These are phyloP conservation scores for Salvator merianae DNA, from an alignment of 2,113 vertebrate genomes.

Conservation along the genomic window DNA sequence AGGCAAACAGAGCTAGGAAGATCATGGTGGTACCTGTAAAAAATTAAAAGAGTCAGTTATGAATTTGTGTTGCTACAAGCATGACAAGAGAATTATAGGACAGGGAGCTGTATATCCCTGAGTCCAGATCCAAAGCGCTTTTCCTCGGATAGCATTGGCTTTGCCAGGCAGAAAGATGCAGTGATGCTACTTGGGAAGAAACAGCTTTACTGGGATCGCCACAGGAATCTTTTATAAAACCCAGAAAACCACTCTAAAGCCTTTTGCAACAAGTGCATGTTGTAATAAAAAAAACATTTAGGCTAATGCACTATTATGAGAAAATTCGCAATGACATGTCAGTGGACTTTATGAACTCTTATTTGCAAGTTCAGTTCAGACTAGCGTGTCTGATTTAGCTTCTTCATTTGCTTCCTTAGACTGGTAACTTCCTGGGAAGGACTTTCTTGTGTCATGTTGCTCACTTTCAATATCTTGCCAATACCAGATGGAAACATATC, in stretches of 20 bases:
- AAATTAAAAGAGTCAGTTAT: rapidly evolving
- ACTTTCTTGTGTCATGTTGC: neutral
- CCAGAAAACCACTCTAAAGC: neutral
- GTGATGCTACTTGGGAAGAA: neutral
- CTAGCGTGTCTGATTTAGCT: neutral
- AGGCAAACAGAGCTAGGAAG: conserved; percentile 78
- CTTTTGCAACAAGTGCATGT: neutral
- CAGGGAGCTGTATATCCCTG: neutral
- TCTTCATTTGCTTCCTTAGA: neutral
- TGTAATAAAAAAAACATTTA: too few relatives aligned
- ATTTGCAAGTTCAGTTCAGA: neutral
- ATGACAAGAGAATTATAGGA: neutral
- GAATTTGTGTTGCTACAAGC: rapidly evolving
- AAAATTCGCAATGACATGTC: too few relatives aligned
- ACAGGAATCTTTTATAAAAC: neutral
- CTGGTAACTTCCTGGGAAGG: neutral
- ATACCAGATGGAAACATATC: neutral
- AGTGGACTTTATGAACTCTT: too few relatives aligned
- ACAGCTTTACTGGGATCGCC: neutral
- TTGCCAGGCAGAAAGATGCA: neutral
- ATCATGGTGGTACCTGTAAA: conserved; percentile 79
- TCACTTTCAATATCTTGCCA: neutral
- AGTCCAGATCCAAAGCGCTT: neutral
- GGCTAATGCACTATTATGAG: too few relatives aligned
- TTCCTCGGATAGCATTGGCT: neutral